These are phyloP conservation scores for Ypsolopha scabrella DNA, from an alignment of 2,888 invertebrate species.

Conservation along the genomic window DNA sequence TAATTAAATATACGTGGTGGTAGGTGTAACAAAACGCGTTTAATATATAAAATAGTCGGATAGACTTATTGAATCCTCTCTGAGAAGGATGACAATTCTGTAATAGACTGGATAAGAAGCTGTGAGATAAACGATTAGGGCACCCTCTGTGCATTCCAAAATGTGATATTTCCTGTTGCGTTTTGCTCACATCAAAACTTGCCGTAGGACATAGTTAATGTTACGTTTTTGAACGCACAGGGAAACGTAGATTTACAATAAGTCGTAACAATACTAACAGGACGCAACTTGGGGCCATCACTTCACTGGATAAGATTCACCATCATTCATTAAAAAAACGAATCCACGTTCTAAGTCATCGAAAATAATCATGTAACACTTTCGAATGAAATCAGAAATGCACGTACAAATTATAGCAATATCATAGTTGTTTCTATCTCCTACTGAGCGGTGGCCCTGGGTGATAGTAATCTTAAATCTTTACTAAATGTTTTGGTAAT, in stretches of 20 bases:
- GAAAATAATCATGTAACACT: too few relatives aligned
- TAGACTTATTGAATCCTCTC: neutral
- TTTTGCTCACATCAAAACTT: neutral
- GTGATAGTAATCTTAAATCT: too few relatives aligned
- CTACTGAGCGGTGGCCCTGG: too few relatives aligned
- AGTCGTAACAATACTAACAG: neutral
- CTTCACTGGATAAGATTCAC: neutral
- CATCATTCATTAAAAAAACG: neutral
- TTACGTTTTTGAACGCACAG: neutral
- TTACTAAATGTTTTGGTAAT: too few relatives aligned
- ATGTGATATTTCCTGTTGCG: neutral
- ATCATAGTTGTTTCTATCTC: too few relatives aligned
- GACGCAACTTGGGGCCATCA: neutral
- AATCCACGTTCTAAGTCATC: neutral
- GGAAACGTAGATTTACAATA: neutral
- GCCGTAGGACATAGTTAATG: neutral
- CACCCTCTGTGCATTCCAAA: neutral
- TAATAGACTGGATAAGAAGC: conserved; percentile 3
- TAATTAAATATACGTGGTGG: conserved; percentile 14
- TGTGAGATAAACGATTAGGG: neutral
- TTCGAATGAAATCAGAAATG: too few relatives aligned
- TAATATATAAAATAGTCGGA: neutral
- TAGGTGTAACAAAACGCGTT: conserved; percentile 17
- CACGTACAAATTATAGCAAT: too few relatives aligned
- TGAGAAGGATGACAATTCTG: neutral